A percentile compares a stretch with the other conserved stretches of the same genome.
Conservation (phyloP, 2,888 invertebrate genomes). For the Lordiphosa fenestrarum region DNA sequence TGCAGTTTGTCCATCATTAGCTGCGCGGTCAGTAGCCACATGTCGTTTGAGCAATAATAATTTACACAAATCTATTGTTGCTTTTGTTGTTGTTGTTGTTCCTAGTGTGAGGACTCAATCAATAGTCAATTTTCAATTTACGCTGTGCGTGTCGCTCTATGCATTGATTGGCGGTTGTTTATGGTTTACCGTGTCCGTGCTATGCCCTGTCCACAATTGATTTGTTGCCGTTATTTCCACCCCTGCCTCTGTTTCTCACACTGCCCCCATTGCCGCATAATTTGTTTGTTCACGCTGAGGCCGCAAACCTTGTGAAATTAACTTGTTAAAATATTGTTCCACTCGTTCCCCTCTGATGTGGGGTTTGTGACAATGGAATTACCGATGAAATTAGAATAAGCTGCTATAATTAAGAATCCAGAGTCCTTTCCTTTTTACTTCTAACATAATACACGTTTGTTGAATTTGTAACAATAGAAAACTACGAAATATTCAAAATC, state of each 20-base stretch:
- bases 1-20: conserved; percentile 26
- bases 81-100: conserved; percentile 27
- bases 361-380: neutral
- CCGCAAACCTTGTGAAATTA: conserved; percentile 64
- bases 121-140: conserved; percentile 64
- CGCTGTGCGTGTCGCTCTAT: conserved; percentile 29
- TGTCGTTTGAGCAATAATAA: conserved; percentile 55
- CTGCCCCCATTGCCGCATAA: conserved; percentile 45
- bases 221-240: conserved; percentile 39
- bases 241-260: conserved; percentile 14
- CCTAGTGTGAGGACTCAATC: conserved; percentile 35
- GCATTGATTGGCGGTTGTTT: conserved; percentile 55
- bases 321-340: conserved; percentile 54
- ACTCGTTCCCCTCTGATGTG: neutral
- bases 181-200: conserved; percentile 6
- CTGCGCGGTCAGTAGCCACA: conserved; percentile 28
- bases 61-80: conserved; percentile 31
- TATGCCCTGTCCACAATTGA: conserved; percentile 33
- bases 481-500: no score
- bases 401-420: no score
- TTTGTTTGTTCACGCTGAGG: conserved; percentile 52
- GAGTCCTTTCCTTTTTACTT: no score
- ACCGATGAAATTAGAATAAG: neutral
- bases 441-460: no score
- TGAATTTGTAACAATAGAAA: no score